Percentiles rank a stretch among this genome's conserved stretches.
These are phyloP conservation scores for Trogon melanurus DNA, from an alignment of 2,113 vertebrate species.

Conservation along the genomic window DNA sequence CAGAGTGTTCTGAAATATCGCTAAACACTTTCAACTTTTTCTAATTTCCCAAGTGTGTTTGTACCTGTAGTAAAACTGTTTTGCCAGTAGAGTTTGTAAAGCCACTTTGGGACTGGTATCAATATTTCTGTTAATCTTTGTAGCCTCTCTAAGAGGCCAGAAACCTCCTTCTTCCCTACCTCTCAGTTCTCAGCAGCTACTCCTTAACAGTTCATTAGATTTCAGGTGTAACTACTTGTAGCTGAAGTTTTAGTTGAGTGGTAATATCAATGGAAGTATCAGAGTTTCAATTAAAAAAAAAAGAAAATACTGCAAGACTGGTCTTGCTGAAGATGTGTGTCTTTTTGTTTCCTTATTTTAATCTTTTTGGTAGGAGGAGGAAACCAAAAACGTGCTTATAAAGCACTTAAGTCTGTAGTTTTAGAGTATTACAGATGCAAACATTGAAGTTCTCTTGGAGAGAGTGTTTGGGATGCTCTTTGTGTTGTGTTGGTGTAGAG, in stretches of 20 bases:
- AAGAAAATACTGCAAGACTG: background rate
- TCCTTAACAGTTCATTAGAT: background rate
- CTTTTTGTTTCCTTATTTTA: background rate
- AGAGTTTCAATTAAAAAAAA: background rate
- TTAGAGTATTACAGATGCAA: background rate
- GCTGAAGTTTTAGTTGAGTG: background rate
- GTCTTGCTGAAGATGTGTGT: background rate
- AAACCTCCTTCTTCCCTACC: background rate
- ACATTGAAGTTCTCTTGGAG: background rate
- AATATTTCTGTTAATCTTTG: background rate
- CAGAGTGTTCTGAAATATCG: background rate
- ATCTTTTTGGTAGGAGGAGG: accelerated
- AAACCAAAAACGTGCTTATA: background rate
- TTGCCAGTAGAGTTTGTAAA: background rate
- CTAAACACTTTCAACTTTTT: background rate
- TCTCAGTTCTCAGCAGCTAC: background rate
- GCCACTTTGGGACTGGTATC: background rate
- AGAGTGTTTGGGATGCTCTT: background rate
- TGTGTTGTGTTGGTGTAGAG: background rate
- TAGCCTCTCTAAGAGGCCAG: background rate
- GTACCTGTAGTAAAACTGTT: background rate
- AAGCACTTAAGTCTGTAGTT: background rate
- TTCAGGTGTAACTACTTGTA: background rate
- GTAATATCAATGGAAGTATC: background rate
- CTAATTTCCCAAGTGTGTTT: background rate